phyloP scores from a whole-genome alignment of 1,140 invertebrate genomes.

The Philopotamus ludificatus region DNA sequence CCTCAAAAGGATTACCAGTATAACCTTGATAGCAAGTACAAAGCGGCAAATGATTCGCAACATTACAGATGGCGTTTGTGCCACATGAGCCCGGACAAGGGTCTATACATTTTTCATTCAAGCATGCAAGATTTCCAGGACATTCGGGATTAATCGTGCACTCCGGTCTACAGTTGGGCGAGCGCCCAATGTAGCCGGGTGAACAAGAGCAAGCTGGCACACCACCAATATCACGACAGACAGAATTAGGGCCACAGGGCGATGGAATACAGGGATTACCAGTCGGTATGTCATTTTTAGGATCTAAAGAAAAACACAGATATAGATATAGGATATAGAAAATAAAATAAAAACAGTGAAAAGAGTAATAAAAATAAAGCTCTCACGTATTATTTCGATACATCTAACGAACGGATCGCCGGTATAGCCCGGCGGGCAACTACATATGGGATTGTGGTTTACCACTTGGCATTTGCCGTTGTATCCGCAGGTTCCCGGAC shows the following conservation, averaged over 20 bases:
- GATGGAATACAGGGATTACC: constrained; percentile 70
- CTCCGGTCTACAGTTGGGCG: constrained; percentile 76
- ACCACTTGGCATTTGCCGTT: constrained; percentile 73
- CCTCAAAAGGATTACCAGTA: constrained; percentile 74
- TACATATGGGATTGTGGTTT: constrained; percentile 77
- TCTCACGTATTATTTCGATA: constrained; percentile 60
- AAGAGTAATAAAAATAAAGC: constrained; percentile 40
- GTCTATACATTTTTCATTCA: constrained; percentile 71
- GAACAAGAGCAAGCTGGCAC: constrained; percentile 74
- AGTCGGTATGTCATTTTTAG: constrained; percentile 43
- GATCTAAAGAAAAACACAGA: constrained; percentile 43
- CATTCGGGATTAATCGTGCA: constrained; percentile 76
- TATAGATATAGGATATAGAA: constrained; percentile 35
- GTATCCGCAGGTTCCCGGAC: constrained; percentile 69
- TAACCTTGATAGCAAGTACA: constrained; percentile 72
- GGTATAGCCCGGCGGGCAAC: constrained; percentile 64
- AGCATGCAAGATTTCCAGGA: constrained; percentile 69
- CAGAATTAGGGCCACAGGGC: constrained; percentile 79
- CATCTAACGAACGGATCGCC: constrained; percentile 76
- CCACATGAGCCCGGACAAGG: constrained; percentile 80
- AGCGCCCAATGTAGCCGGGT: constrained; percentile 68
- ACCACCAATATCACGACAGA: constrained; percentile 68
- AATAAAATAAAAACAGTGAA: constrained; percentile 20
- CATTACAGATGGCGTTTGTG: constrained; percentile 64
- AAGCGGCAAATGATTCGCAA: constrained; percentile 72